Evolutionary conservation across 2,113 vertebrate species (phyloP), one percentile per base, ranked within the genome.

Genomic region (Mystacornis crossleyi): DNA sequence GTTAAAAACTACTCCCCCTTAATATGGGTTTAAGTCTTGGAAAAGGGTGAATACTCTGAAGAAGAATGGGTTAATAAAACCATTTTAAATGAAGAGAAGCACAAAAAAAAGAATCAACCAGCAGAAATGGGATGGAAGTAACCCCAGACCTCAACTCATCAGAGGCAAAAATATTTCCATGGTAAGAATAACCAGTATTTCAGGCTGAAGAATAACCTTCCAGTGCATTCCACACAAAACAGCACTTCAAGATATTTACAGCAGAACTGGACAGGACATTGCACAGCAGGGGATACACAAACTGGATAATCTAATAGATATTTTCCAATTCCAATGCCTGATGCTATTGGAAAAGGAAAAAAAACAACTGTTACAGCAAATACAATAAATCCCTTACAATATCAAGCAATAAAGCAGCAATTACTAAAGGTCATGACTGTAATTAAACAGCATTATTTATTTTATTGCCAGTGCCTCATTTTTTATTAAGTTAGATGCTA

Each of bases 361-460:
- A 89, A 29, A 0, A 4, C 57, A 64, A 80, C 67, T 69, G 7
- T 78, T 96, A 77, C 43, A 89, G 79, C 43, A 95, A 94, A 88
- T 78, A 71, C 17, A 83, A 94, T 90, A 93, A 78, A 90, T 78
- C 74, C 73, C 36, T 62, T 95, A 64, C 23, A 73, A 78, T 64
- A 73, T 20, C 51, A 78, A 86, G 60, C 65, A 90, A 73, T 77
- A 90, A 83, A 53, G 36, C 20, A 60, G 40, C 65, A 94, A 90
- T 81, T 92, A 93, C 33, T 74, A 74, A 86, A 84, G 92, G 95
- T 94, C 92, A 84, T n/a, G 67, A 71, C 67, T 96, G 60, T 86
- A 96, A 95, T 96, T 95, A 95, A 95, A 92, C n/a, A 86, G 43
- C 31, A 94, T 92, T 92, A 91, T 89, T 89, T 92, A 94, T 93